Percentiles rank a stretch among this genome's conserved stretches.
Evolutionary conservation across 2,797 vertebrate genomes (phyloP).

Genomic region (Synanceia verrucosa): DNA sequence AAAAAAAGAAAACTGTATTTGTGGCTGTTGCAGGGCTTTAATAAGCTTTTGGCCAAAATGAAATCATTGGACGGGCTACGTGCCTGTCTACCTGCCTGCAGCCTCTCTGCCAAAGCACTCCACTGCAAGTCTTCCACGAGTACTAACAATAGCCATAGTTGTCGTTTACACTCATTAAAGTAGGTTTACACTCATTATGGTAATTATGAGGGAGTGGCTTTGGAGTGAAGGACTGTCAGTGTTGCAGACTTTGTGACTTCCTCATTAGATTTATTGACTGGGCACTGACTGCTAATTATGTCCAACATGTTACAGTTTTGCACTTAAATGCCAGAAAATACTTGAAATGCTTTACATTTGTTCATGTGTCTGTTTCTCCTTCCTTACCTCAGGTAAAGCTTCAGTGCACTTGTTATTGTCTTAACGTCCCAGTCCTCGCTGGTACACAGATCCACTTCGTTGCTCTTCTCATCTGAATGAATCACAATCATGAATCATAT

Average conservation of each 20-base stretch:
- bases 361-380: not conserved
- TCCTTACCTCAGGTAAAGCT: slow-evolving; percentile 92
- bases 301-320: not conserved
- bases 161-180: too few relatives aligned
- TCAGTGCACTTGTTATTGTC: slow-evolving; percentile 95
- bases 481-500: slow-evolving; percentile 33
- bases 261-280: too few relatives aligned
- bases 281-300: too few relatives aligned
- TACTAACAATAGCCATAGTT: too few relatives aligned
- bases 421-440: slow-evolving; percentile 95
- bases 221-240: too few relatives aligned
- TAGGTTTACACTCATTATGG: too few relatives aligned
- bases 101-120: too few relatives aligned
- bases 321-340: not conserved
- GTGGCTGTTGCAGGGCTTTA: not conserved
- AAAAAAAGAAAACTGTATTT: not conserved
- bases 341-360: not conserved
- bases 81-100: too few relatives aligned
- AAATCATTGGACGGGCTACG: too few relatives aligned
- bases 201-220: too few relatives aligned
- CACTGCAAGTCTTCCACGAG: too few relatives aligned
- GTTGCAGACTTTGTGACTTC: too few relatives aligned
- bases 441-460: slow-evolving; percentile 88
- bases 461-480: slow-evolving; percentile 89
- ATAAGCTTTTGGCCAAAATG: not conserved